Conservation (phyloP, 2,797 vertebrate genomes). For the Masticophis lateralis region DNA sequence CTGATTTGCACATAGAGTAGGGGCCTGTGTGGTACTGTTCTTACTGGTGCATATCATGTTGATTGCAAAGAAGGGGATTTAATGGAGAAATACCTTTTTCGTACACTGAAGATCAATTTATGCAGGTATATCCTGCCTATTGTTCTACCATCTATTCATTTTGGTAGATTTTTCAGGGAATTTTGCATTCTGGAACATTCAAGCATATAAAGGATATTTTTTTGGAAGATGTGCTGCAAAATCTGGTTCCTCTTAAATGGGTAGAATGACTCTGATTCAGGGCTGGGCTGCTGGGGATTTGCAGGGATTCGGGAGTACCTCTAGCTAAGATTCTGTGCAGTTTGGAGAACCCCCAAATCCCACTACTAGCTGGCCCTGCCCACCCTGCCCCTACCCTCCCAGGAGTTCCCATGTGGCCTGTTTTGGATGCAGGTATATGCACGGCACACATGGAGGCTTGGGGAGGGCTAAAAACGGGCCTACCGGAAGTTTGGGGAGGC, state of each 20-base stretch:
- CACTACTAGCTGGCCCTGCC: too few species aligned
- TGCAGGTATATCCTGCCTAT: not conserved
- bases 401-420: too few species aligned
- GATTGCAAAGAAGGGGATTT: not conserved
- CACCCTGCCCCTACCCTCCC: too few species aligned
- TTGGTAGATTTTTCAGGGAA: not conserved
- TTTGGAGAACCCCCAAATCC: too few species aligned
- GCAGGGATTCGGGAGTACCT: too few species aligned
- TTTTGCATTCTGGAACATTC: not conserved
- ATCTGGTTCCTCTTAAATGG: not conserved
- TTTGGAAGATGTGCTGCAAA: not conserved
- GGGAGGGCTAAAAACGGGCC: too few species aligned
- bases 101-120: not conserved
- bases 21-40: not conserved
- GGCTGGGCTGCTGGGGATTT: too few species aligned
- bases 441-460: too few species aligned
- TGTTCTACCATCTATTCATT: not conserved
- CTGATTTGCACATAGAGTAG: not conserved
- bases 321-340: too few species aligned
- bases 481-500: too few species aligned
- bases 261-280: not conserved
- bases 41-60: not conserved
- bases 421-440: too few species aligned
- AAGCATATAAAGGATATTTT: not conserved
- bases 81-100: not conserved